Percentiles rank a stretch among this genome's conserved stretches.
Evolutionary conservation across 2,113 vertebrate genomes (phyloP).

Genomic region (Atrichornis clamosus): DNA sequence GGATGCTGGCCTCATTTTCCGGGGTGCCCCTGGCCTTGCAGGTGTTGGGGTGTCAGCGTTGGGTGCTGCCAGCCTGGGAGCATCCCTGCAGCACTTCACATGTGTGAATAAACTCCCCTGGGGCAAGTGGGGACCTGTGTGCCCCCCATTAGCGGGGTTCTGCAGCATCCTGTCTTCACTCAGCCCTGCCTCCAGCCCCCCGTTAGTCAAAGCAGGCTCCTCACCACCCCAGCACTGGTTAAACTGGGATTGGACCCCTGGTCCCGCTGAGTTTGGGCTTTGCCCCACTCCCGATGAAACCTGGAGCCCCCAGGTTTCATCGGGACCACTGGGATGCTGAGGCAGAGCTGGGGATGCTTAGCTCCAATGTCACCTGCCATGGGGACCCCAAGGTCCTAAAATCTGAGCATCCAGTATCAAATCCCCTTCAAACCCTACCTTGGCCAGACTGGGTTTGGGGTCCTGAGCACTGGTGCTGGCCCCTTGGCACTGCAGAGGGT

Average conservation of each 20-base stretch:
- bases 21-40: neutral
- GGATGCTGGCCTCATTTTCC: fast-evolving
- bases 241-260: neutral
- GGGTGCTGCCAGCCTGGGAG: neutral
- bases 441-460: neutral
- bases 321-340: fast-evolving
- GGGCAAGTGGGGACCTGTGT: fast-evolving
- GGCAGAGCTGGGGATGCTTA: neutral
- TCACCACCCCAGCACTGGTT: neutral
- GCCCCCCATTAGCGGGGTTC: neutral
- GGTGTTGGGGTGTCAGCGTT: neutral
- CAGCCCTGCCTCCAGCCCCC: neutral
- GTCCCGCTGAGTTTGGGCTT: neutral
- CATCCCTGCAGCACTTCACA: fast-evolving
- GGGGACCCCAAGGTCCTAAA: neutral
- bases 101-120: neutral
- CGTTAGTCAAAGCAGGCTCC: fast-evolving
- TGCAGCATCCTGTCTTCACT: fast-evolving
- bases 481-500: neutral
- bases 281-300: neutral
- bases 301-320: neutral
- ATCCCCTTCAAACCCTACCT: neutral
- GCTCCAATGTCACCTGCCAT: fast-evolving
- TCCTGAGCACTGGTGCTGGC: neutral
- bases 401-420: neutral